Conservation (phyloP, 2,797 vertebrate species). For the Hemitrygon akajei region DNA sequence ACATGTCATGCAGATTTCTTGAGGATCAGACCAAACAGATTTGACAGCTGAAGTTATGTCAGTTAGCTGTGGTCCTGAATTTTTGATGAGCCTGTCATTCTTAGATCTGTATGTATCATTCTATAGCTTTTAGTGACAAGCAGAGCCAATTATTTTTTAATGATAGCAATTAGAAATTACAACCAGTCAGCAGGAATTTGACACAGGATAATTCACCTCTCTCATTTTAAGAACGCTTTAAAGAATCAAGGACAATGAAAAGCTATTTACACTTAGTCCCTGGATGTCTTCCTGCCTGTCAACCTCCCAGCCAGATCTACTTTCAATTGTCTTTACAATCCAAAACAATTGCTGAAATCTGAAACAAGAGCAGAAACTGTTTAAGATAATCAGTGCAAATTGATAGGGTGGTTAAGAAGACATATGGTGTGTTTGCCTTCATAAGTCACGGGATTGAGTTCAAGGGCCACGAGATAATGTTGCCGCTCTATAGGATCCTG, state of each 20-base stretch:
- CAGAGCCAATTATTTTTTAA: constrained; percentile 32
- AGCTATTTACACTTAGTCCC: not conserved
- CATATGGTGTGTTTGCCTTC: too few species aligned
- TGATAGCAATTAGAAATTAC: not conserved
- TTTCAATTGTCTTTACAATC: not conserved
- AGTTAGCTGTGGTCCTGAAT: not conserved
- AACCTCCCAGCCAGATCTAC: not conserved
- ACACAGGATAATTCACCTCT: not conserved
- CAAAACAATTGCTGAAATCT: too few species aligned
- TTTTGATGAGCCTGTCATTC: constrained; percentile 17
- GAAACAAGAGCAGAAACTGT: too few species aligned
- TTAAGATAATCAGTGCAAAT: too few species aligned
- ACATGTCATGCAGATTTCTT: not conserved
- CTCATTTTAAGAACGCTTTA: constrained; percentile 4
- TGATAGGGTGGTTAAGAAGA: too few species aligned
- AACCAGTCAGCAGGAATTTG: not conserved
- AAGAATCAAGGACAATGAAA: not conserved
- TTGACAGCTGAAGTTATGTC: not conserved
- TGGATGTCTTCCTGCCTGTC: not conserved
- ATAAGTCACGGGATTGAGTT: too few species aligned
- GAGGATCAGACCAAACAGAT: not conserved
- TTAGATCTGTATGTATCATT: not conserved
- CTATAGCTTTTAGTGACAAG: not conserved
- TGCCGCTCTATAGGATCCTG: too few species aligned
- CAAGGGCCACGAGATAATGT: too few species aligned